phyloP scores from a whole-genome alignment of 1,140 invertebrate species.

The Proales similis region DNA sequence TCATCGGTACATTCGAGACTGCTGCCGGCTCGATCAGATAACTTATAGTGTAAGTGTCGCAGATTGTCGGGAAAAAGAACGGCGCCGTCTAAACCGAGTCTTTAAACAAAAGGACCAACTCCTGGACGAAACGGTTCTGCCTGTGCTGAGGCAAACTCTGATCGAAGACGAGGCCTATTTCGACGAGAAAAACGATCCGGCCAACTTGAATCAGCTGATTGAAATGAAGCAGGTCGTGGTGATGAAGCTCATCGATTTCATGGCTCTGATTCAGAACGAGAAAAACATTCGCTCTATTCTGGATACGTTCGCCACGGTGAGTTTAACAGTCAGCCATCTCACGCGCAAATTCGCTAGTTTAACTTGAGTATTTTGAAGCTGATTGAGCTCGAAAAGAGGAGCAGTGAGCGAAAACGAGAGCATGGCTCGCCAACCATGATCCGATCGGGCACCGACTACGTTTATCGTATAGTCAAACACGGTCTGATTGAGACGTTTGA shows the following conservation, averaged over 20 bases:
- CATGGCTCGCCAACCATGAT: no score
- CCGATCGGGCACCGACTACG: conserved; percentile 21
- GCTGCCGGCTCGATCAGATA: conserved; percentile 15
- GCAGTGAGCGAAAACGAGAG: no score
- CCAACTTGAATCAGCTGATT: conserved; percentile 1
- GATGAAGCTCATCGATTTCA: conserved; percentile 9
- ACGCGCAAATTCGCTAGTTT: not conserved
- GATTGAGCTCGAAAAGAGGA: conserved; percentile 16
- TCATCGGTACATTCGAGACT: conserved; percentile 17
- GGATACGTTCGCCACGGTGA: conserved; percentile 25
- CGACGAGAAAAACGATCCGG: not conserved
- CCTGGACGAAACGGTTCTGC: not conserved
- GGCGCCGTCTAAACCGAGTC: not conserved
- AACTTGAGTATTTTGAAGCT: conserved; percentile 6
- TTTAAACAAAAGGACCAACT: conserved; percentile 8
- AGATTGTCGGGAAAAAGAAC: no score
- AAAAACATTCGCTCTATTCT: conserved; percentile 15
- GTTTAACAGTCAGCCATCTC: not conserved
- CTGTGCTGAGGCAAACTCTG: not conserved
- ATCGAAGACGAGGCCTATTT: conserved; percentile 24
- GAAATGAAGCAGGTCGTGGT: conserved; percentile 28
- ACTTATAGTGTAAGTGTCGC: not conserved
- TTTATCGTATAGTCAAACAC: conserved; percentile 4
- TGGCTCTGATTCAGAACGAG: conserved; percentile 1
- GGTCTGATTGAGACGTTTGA: conserved; percentile 28